Evolutionary conservation across 2,888 invertebrate species (phyloP).

Genomic region (Gari tellinella): DNA sequence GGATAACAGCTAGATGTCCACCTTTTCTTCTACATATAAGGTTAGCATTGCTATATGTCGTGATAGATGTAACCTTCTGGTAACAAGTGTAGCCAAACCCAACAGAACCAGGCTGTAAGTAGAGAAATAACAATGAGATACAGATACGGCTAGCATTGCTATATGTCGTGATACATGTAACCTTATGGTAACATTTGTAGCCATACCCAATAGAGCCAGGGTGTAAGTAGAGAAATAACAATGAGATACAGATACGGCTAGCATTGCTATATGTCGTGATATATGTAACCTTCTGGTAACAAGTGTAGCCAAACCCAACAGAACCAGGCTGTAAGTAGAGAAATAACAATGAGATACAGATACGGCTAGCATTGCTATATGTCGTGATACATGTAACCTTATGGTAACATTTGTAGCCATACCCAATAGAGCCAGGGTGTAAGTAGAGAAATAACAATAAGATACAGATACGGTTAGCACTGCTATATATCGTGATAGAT

Average conservation of each 20-base stretch:
- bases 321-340: slow-evolving; percentile 24
- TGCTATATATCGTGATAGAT: slow-evolving; percentile 45
- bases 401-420: slow-evolving; percentile 62
- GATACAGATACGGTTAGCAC: slow-evolving; percentile 59
- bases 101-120: slow-evolving; percentile 28
- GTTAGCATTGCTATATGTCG: slow-evolving; percentile 61
- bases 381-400: slow-evolving; percentile 32
- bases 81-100: slow-evolving; percentile 63
- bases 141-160: slow-evolving; percentile 58
- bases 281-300: slow-evolving; percentile 51
- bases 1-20: slow-evolving; percentile 67
- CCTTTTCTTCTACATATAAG: slow-evolving; percentile 44
- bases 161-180: slow-evolving; percentile 46
- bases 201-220: slow-evolving; percentile 39
- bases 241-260: slow-evolving; percentile 47
- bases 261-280: slow-evolving; percentile 59
- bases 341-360: slow-evolving; percentile 39
- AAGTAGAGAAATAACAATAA: slow-evolving; percentile 4
- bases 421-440: slow-evolving; percentile 30
- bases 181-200: slow-evolving; percentile 60
- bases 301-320: slow-evolving; percentile 54
- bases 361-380: slow-evolving; percentile 58
- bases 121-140: slow-evolving; percentile 1
- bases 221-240: slow-evolving; percentile 21
- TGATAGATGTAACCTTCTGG: slow-evolving; percentile 30